A percentile compares a stretch with the other conserved stretches of the same genome.
Conservation (phyloP, 2,888 invertebrate genomes). For the Dicyrtoma fusca region DNA sequence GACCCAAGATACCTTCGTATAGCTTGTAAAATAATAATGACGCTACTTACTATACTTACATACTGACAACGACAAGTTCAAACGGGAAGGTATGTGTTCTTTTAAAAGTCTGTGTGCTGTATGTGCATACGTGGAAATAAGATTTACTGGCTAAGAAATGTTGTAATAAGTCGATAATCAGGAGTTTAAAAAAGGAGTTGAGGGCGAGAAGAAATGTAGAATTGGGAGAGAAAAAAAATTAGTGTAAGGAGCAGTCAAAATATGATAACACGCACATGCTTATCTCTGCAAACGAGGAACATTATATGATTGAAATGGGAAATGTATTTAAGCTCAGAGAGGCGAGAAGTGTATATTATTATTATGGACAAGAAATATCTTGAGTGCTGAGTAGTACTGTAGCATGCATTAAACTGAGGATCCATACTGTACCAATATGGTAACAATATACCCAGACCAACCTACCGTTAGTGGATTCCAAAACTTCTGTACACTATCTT, state of each 20-base stretch:
- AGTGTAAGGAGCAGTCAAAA: slow-evolving; percentile 36
- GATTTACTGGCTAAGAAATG: too few relatives aligned
- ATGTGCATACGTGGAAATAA: too few relatives aligned
- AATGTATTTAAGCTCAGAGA: too few relatives aligned
- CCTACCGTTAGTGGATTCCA: neutral
- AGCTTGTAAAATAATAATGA: too few relatives aligned
- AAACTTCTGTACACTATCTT: neutral
- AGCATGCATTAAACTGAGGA: too few relatives aligned
- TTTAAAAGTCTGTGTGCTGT: too few relatives aligned
- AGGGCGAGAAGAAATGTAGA: neutral
- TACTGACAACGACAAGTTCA: too few relatives aligned
- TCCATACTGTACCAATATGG: too few relatives aligned
- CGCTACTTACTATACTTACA: too few relatives aligned
- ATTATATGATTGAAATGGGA: slow-evolving; percentile 1
- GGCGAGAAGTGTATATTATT: neutral
- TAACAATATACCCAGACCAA: neutral
- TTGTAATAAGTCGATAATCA: slow-evolving; percentile 6
- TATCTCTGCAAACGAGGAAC: slow-evolving; percentile 17
- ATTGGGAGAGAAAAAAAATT: slow-evolving; percentile 6
- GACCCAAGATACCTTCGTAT: too few relatives aligned
- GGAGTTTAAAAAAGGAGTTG: slow-evolving; percentile 15
- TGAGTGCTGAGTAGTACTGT: neutral
- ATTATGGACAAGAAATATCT: slow-evolving; percentile 1
- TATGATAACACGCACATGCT: slow-evolving; percentile 36
- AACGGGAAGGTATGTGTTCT: too few relatives aligned